phyloP scores from a whole-genome alignment of 2,888 invertebrate species.

The Ectropis crepuscularia region DNA sequence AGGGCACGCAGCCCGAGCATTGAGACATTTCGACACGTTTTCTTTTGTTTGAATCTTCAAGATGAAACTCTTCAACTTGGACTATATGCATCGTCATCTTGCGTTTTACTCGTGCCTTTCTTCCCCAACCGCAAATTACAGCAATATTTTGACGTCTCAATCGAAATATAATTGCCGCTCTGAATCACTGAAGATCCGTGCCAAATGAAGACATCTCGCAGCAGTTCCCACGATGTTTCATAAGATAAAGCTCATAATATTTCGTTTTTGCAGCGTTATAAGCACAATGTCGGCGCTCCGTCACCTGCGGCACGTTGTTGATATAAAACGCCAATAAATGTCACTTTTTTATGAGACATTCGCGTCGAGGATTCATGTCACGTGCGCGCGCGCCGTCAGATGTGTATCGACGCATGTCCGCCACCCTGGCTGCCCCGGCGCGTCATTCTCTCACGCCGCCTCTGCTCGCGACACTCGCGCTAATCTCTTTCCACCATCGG shows the following conservation, averaged over 20 bases:
- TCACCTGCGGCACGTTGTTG: constrained; percentile 79
- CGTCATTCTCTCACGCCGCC: constrained; percentile 72
- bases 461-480: constrained; percentile 48
- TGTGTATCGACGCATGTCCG: constrained; percentile 72
- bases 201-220: constrained; percentile 61
- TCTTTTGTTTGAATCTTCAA: constrained; percentile 61
- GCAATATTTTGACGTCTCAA: constrained; percentile 41
- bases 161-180: constrained; percentile 31
- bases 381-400: constrained; percentile 76
- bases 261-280: constrained; percentile 78
- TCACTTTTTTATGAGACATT: constrained; percentile 82
- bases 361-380: constrained; percentile 74
- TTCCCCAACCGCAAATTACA: constrained; percentile 45
- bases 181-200: constrained; percentile 39
- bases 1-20: constrained; percentile 65
- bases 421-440: constrained; percentile 68
- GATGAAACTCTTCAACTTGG: constrained; percentile 64
- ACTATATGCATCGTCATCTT: constrained; percentile 53
- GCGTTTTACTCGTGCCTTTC: constrained; percentile 44
- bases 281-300: constrained; percentile 68
- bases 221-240: constrained; percentile 71
- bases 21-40: constrained; percentile 80
- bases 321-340: constrained; percentile 84
- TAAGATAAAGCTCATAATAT: constrained; percentile 65
- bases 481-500: constrained; percentile 69